phyloP scores from a whole-genome alignment of 2,888 invertebrate genomes.

The Amphiduros pacificus region DNA sequence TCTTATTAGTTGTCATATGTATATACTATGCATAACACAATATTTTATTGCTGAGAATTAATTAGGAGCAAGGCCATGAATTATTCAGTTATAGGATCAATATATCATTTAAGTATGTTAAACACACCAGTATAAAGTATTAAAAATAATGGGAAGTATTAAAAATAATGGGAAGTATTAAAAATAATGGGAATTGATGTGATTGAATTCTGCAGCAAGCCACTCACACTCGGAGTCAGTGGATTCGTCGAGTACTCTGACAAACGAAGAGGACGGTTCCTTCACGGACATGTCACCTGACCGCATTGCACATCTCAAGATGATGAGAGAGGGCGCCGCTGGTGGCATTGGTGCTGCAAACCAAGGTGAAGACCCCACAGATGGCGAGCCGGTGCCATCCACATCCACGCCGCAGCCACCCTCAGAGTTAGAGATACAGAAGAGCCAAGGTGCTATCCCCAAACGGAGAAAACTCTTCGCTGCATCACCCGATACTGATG shows the following conservation, averaged over 20 bases:
- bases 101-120: too few species aligned
- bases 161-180: too few species aligned
- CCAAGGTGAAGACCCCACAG: not conserved
- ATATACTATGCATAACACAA: too few species aligned
- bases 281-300: constrained; percentile 3
- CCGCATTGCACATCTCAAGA: not conserved
- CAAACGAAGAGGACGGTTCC: constrained; percentile 38
- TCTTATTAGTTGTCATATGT: too few species aligned
- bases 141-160: too few species aligned
- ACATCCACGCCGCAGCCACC: too few species aligned
- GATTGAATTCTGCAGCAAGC: constrained; percentile 7
- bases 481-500: constrained; percentile 10
- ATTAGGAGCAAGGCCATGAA: too few species aligned
- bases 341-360: not conserved
- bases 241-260: constrained; percentile 47
- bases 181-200: too few species aligned
- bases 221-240: constrained; percentile 13
- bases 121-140: too few species aligned
- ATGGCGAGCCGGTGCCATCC: not conserved
- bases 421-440: not conserved
- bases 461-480: constrained; percentile 1
- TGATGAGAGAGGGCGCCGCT: constrained; percentile 1
- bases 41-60: too few species aligned
- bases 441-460: constrained; percentile 14
- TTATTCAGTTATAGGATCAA: too few species aligned